Conservation (phyloP, 2,113 vertebrate species). For the Python bivittatus region DNA sequence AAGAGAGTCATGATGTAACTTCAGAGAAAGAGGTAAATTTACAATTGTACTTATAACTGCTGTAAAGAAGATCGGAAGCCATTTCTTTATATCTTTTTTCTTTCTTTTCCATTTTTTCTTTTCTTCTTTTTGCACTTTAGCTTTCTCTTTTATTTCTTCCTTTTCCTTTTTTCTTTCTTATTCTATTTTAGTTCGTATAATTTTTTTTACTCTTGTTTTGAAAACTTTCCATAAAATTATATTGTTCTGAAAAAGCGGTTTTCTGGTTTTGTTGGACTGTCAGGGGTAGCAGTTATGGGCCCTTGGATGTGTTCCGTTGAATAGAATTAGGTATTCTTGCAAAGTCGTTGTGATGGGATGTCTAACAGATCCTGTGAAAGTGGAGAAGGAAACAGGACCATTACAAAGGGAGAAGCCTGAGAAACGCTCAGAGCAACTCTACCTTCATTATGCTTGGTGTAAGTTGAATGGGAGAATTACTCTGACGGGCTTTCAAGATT, state of each 20-base stretch:
- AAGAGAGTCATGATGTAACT: not conserved
- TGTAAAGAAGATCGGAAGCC: not conserved
- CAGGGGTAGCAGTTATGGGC: not conserved
- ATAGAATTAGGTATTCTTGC: not conserved
- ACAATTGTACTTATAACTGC: not conserved
- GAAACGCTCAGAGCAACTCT: not conserved
- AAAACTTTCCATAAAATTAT: not conserved
- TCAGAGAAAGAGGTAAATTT: not conserved
- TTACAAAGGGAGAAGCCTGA: not conserved
- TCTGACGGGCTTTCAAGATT: not conserved
- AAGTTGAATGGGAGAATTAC: not conserved
- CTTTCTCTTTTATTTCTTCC: not conserved
- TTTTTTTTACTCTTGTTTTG: not conserved
- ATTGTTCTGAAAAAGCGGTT: not conserved
- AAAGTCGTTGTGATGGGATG: not conserved
- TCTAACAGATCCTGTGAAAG: not conserved
- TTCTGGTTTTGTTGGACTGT: not conserved
- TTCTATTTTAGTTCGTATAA: not conserved
- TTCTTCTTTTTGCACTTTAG: not conserved
- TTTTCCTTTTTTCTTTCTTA: not conserved
- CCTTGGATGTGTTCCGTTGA: not conserved
- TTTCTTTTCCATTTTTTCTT: not conserved
- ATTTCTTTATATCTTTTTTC: not conserved
- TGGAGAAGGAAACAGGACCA: not conserved
- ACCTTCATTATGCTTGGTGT: not conserved